Conservation (phyloP, 2,888 invertebrate species). For the Drosophila vallismaia region DNA sequence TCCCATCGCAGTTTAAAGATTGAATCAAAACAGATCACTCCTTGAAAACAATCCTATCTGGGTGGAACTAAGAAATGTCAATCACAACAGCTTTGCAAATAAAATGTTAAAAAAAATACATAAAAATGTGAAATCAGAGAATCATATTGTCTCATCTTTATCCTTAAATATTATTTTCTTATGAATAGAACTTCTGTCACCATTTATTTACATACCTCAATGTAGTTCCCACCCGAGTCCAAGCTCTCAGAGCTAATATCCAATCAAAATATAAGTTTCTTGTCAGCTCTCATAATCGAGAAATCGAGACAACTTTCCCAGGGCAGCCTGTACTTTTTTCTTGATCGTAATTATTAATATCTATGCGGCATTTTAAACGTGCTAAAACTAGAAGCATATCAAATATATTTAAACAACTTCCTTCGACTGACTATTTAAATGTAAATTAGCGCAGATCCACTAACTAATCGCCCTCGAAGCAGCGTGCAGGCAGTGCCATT, state of each 20-base stretch:
- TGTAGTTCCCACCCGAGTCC: neutral
- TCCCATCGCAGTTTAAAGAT: neutral
- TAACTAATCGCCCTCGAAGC: conserved; percentile 31
- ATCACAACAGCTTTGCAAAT: too few species aligned
- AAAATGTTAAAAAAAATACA: too few species aligned
- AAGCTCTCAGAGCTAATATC: neutral
- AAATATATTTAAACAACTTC: conserved; percentile 20
- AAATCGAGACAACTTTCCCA: conserved; percentile 21
- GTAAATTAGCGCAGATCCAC: conserved; percentile 17
- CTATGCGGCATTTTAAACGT: conserved; percentile 13
- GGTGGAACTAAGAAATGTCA: too few species aligned
- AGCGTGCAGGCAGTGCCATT: conserved; percentile 4
- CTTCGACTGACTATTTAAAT: conserved; percentile 6
- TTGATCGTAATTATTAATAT: conserved; percentile 16
- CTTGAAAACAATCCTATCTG: conserved; percentile 1
- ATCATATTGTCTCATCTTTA: neutral
- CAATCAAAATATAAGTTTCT: neutral
- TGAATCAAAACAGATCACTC: conserved; percentile 12
- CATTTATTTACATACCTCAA: neutral
- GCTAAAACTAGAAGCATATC: conserved; percentile 29
- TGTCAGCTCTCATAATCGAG: too few species aligned
- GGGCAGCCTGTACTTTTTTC: conserved; percentile 14
- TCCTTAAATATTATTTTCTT: neutral
- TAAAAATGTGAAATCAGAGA: too few species aligned
- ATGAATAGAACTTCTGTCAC: neutral